Percentiles rank a stretch among this genome's conserved stretches.
Conservation (phyloP, 2,797 vertebrate genomes). For the Mormyrus proboscirostris region DNA sequence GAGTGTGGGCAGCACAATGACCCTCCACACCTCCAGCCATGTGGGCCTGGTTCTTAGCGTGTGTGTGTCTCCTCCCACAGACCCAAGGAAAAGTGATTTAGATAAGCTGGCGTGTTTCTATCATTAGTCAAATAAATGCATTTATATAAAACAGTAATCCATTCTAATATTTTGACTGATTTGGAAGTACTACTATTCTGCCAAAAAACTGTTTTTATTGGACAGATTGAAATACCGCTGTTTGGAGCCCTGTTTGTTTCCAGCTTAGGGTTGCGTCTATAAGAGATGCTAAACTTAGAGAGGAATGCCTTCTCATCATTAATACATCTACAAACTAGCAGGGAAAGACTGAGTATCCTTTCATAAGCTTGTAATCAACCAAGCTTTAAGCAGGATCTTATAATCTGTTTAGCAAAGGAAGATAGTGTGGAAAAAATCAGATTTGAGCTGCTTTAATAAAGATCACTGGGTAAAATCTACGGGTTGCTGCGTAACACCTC, state of each 20-base stretch:
- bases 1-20: not conserved
- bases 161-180: not conserved
- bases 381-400: constrained; percentile 8
- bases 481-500: not conserved
- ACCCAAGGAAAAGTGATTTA: not conserved
- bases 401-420: constrained; percentile 19
- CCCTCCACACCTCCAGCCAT: not conserved
- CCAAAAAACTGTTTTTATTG: not conserved
- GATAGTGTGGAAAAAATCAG: constrained; percentile 7
- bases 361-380: constrained; percentile 7
- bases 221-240: not conserved
- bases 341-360: not conserved
- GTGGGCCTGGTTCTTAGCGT: not conserved
- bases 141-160: not conserved
- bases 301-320: not conserved
- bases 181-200: not conserved
- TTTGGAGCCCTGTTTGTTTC: not conserved
- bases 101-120: not conserved
- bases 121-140: not conserved
- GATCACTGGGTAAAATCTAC: not conserved
- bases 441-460: constrained; percentile 17
- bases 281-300: not conserved
- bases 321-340: not conserved
- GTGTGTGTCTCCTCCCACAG: not conserved
- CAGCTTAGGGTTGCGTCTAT: not conserved